Conservation (phyloP, 1,140 invertebrate genomes). For the Brachionus angularis region DNA sequence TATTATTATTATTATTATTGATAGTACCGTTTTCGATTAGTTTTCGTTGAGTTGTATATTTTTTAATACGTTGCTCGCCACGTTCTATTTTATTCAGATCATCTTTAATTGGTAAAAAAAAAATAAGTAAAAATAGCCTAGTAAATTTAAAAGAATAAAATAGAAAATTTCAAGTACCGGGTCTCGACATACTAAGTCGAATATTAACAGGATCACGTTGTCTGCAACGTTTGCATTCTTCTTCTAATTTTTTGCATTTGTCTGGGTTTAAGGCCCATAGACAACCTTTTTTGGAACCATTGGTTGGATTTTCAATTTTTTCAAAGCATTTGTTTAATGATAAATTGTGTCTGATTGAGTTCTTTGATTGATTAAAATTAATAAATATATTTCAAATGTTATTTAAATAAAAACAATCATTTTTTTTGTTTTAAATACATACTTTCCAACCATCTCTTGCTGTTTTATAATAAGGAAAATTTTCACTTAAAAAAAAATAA, state of each 20-base stretch:
- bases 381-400: background rate
- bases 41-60: conserved; percentile 38
- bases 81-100: conserved; percentile 44
- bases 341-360: conserved; percentile 89
- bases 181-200: conserved; percentile 81
- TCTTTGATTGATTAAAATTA: conserved; percentile 59
- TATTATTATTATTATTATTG: background rate
- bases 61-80: conserved; percentile 39
- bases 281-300: conserved; percentile 66
- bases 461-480: conserved; percentile 95
- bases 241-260: conserved; percentile 90
- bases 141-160: conserved; percentile 38
- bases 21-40: conserved; percentile 5
- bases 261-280: conserved; percentile 92
- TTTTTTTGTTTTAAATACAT: too few relatives aligned
- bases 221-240: conserved; percentile 92
- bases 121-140: background rate
- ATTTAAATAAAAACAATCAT: too few relatives aligned
- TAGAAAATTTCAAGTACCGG: too few relatives aligned
- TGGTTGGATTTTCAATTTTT: conserved; percentile 78
- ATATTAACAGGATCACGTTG: conserved; percentile 76
- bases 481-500: conserved; percentile 70
- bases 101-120: background rate
- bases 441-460: conserved; percentile 92
- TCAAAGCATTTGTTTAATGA: conserved; percentile 95